Base-by-base conservation (phyloP, 2,797 vertebrate genomes). In the Glossophaga mutica region DNA sequence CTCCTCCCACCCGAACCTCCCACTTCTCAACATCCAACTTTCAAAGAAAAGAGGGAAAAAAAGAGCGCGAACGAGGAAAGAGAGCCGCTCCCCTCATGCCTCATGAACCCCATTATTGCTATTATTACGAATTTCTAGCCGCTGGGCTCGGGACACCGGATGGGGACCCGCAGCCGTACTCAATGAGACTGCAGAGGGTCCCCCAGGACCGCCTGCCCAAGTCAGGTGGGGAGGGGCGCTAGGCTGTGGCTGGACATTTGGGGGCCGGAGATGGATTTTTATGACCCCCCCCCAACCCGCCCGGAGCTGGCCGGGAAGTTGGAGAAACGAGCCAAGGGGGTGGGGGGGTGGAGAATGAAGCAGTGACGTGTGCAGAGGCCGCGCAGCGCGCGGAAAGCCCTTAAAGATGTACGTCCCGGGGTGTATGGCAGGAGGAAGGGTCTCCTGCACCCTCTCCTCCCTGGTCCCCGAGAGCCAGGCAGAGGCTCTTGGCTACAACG, bases 1-100 rank as follows among this genome's bases (percentile, higher is more conserved):
- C 92, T 91, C 96, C 91, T 95, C 91, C 95, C 87, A 62, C 83
- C 67, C 67, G 94, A 65, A 81, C 94, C 96, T 94, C 94, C 96
- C 93, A 88, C 96, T 94, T 46, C 91, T 84, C 94, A 42, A 42
- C 93, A 94, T 94, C 96, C 95, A 97, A 97, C 97, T 98, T 98
- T 97, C 97, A 97, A 97, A 97, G 96, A 97, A 97, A 96, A 93
- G 95, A 96, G 94, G 94, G 90, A 94, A 85, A 95, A 92, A 89
- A 93, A 95, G 91, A 93, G 96, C 93, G 96, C 95, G 94, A 94
- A 88, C 71, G 52, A 29, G 57, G 77, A 76, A 68, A 77, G 77
- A 26, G 37, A 84, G 70, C 70, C 79, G 76, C 89, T 65, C 48
- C 87, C 94, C 59, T 76, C 32, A 14, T 8, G 84, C 89, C 83